Conservation (phyloP, 2,797 vertebrate genomes). For the Apogon hyalosoma region DNA sequence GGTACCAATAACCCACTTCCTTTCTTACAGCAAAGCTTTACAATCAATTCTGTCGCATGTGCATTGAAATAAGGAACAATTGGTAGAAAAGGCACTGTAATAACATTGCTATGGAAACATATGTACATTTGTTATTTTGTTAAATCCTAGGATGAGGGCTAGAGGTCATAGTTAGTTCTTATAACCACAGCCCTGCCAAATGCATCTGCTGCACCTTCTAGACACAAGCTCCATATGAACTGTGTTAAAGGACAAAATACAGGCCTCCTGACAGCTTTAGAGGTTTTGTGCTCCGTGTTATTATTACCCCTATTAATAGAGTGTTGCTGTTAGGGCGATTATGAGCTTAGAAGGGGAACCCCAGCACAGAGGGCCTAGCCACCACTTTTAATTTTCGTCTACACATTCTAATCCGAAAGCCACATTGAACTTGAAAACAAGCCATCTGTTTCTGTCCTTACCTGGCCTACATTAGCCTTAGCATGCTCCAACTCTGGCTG, state of each 20-base stretch:
- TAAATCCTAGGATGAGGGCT: background rate
- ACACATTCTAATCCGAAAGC: conserved; percentile 69
- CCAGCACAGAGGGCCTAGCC: conserved; percentile 52
- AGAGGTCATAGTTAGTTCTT: background rate
- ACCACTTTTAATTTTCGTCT: conserved; percentile 78
- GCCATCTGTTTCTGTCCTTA: conserved; percentile 72
- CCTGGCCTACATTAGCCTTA: conserved; percentile 71
- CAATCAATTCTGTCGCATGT: no score
- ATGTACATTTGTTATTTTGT: no score
- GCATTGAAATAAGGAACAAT: background rate
- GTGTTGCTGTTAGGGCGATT: conserved; percentile 53
- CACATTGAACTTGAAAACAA: conserved; percentile 74
- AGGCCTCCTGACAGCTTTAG: conserved; percentile 23
- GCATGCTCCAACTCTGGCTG: conserved; percentile 29
- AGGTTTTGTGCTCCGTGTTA: conserved; percentile 29
- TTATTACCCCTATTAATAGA: conserved; percentile 54
- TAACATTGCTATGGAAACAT: no score
- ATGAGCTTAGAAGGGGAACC: conserved; percentile 61
- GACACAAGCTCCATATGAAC: background rate
- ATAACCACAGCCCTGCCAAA: background rate
- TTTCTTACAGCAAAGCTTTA: no score
- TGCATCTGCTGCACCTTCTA: background rate
- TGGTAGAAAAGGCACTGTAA: background rate
- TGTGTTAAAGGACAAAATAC: conserved; percentile 4
- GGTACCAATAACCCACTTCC: no score